Evolutionary conservation across 2,888 invertebrate genomes (phyloP), one percentile per base, ranked within the genome.

Genomic region (Mythimna lalbum): DNA sequence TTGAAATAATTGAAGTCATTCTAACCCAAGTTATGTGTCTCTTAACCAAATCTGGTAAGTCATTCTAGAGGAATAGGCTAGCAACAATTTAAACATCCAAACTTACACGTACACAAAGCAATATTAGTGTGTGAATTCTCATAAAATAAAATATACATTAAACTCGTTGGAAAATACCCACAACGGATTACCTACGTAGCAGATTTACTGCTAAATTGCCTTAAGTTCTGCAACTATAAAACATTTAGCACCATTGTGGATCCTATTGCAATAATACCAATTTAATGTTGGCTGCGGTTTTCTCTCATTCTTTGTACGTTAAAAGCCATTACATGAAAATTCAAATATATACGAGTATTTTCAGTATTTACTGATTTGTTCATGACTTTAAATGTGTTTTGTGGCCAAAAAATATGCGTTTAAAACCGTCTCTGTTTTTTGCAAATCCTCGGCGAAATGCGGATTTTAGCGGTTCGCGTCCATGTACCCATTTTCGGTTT

Each of bases 311-410:
- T 65, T 66, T 47, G 23, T 27, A 67, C 63, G 63, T 79, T 66
- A 73, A 84, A 82, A 80, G 65, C 80, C 63, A 72, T 72, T 73
- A 56, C 63, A 74, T 63, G 63, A 69, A 72, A 74, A 81, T 76
- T 62, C 70, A 33, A 85, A 80, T 78, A 57, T 60, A 83, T 70
- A 27, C 27, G 27, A 27, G 27, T 27, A 73, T 70, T 62, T 82
- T 63, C 53, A 52, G 81, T 73, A 83, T 76, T 78, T 76, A 81
- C 70, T 85, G 81, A 83, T 78, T 76, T 83, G 69, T 78, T 62
- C 67, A 68, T 62, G 72, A 76, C 67, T 67, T 78, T 64, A 73
- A 72, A 76, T 68, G 52, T 66, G 60, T 73, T 80, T 80, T 77
- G 63, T 21, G 57, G 43, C 60, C 62, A 78, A 79, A 81, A 76